Conservation (phyloP, 2,888 invertebrate genomes). For the Drosophila nr. perissopoda region DNA sequence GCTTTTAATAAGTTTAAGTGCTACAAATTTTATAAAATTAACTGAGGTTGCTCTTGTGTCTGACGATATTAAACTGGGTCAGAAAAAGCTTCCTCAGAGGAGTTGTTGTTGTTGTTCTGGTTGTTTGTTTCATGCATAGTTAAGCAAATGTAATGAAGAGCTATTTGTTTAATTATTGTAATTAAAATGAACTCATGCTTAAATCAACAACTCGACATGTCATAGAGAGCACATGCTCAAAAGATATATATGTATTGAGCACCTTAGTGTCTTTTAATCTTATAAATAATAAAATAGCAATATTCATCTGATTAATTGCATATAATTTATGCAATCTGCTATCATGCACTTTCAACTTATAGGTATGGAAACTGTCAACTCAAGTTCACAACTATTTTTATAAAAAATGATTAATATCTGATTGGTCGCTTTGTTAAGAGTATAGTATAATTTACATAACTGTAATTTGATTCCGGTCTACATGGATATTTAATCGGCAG, state of each 20-base stretch:
- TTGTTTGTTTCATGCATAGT: slow-evolving; percentile 4
- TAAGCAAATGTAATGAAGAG: neutral
- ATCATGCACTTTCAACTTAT: neutral
- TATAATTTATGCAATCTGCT: neutral
- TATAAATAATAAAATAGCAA: neutral
- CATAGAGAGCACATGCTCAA: neutral
- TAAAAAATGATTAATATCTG: neutral
- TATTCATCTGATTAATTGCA: neutral
- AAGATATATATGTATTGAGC: neutral
- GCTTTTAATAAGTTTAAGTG: slow-evolving; percentile 67
- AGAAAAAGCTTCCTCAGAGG: neutral
- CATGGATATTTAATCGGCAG: neutral
- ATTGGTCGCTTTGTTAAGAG: neutral
- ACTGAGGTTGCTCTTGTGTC: slow-evolving; percentile 25
- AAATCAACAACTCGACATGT: neutral
- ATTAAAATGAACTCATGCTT: neutral
- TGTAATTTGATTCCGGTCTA: neutral
- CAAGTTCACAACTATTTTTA: neutral
- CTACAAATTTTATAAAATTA: slow-evolving; percentile 49
- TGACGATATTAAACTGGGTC: slow-evolving; percentile 8
- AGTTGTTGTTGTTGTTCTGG: neutral
- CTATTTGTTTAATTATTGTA: neutral
- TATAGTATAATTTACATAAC: neutral
- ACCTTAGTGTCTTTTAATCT: neutral
- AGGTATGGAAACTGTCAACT: neutral